Evolutionary conservation across 1,140 invertebrate species (phyloP), one percentile per base, ranked within the genome.

Genomic region (Zaprionus inermis): DNA sequence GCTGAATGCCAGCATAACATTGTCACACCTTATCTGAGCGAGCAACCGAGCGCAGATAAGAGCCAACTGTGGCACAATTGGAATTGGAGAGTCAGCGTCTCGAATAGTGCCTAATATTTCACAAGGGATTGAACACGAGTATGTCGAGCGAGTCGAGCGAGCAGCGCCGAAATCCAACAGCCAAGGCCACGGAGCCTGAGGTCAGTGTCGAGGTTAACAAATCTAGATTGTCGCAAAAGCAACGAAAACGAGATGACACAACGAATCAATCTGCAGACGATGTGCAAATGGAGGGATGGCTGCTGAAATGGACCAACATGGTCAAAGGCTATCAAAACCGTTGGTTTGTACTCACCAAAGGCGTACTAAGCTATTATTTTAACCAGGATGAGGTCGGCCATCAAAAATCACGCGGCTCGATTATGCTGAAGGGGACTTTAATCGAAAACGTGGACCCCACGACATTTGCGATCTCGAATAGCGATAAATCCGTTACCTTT

Each of bases 251-350:
- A 1, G 49, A 36, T 2, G 32, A 52, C 7, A 14, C 46, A 2
- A 2, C 14, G n/a, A 54, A n/a, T 41, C 55, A 58, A 11, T 20
- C 34, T n/a, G 28, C 38, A 4, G 16, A 5, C 18, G 65, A 59
- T 74, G 95, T 96, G 58, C 96, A 97, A 91, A 97, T 97, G 95
- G 97, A 97, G 92, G 99, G 99, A 22, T 99, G 98, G 97, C 94
- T 99, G 7, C 97, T 98, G 84, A 99, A 99, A 93, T 99, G 98
- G 98, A 99, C 99, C 59, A 99, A 99, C 93, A 99, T 99, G 93
- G 94, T 99, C 24, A 99, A 99, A 94, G 99, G 94, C 74, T 94
- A 94, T 92, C 94, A 94, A 80, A 95, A 98, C 93, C 94, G 99
- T 90, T 99, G 98, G 98, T 99, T 99, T 94, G 98, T 99, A 69